Percentiles rank a stretch among this genome's conserved stretches.
Evolutionary conservation across 2,797 vertebrate genomes (phyloP).

Genomic region (Pseudochirops corinnae): DNA sequence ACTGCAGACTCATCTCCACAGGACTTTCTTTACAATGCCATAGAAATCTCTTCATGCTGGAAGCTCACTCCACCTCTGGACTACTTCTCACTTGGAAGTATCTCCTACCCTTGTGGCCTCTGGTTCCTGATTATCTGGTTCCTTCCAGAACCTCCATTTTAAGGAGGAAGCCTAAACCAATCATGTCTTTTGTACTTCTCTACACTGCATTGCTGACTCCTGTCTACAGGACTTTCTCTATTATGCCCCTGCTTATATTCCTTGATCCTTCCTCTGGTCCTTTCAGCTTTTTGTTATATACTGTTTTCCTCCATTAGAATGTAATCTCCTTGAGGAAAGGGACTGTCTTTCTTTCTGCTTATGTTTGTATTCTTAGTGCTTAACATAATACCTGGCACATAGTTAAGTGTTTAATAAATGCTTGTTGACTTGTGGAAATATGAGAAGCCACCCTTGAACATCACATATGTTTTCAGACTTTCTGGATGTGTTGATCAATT

Average conservation of each 20-base stretch:
- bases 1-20: neutral
- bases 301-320: neutral
- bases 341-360: neutral
- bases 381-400: neutral
- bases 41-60: neutral
- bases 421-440: neutral
- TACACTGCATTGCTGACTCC: neutral
- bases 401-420: neutral
- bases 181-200: neutral
- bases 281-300: neutral
- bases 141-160: neutral
- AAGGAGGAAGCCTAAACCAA: neutral
- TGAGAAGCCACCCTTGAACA: neutral
- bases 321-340: neutral
- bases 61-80: neutral
- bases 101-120: neutral
- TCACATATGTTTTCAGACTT: neutral
- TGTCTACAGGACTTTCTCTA: neutral
- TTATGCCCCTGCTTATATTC: neutral
- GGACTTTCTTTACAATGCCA: neutral
- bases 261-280: neutral
- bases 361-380: neutral
- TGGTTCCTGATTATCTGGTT: neutral
- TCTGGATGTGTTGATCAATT: neutral
- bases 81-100: neutral